Conservation (phyloP, 1,140 invertebrate genomes). For the Caenorhabditis inopinata region DNA sequence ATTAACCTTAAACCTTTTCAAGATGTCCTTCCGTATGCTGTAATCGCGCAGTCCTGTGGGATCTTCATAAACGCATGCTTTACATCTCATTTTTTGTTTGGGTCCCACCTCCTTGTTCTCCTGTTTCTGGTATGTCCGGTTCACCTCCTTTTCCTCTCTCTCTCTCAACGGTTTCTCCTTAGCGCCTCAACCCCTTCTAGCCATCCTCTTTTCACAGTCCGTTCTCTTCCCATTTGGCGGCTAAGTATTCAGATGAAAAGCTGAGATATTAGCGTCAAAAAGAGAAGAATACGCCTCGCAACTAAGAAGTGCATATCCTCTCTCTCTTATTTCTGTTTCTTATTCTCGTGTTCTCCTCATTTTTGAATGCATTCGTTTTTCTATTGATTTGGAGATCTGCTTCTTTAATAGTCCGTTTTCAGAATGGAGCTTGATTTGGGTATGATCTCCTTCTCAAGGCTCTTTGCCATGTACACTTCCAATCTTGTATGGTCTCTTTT, state of each 20-base stretch:
- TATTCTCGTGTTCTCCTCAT: background rate
- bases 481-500: constrained; percentile 61
- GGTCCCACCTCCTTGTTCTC: background rate
- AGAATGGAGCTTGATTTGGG: constrained; percentile 9
- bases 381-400: background rate
- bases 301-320: background rate
- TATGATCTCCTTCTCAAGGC: constrained; percentile 41
- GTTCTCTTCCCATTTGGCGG: background rate
- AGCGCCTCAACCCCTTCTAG: background rate
- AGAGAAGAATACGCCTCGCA: background rate
- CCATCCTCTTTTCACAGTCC: background rate
- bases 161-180: background rate
- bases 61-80: background rate
- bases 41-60: background rate
- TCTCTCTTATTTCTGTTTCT: background rate
- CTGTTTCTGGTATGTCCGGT: background rate
- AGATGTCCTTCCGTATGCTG: background rate
- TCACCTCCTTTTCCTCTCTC: background rate
- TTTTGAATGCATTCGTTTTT: background rate
- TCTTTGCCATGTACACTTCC: constrained; percentile 52
- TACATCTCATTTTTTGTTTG: background rate
- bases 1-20: background rate
- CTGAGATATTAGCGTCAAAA: constrained; percentile 11
- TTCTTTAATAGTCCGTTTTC: background rate
- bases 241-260: constrained; percentile 23